These are phyloP conservation scores for Lota lota DNA, from an alignment of 2,113 vertebrate genomes.

Conservation along the genomic window DNA sequence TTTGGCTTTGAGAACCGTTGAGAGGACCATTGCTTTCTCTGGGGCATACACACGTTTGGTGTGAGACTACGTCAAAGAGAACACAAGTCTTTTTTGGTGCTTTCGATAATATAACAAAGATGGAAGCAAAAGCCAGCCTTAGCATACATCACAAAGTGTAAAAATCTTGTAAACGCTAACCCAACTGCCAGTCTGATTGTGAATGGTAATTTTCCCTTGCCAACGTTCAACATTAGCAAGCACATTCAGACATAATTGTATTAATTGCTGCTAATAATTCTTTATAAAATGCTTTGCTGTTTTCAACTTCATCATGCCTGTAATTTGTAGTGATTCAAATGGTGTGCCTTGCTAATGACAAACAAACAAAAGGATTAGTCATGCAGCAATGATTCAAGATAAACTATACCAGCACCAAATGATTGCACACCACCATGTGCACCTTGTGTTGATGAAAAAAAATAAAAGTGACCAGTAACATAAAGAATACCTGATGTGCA, in stretches of 20 bases:
- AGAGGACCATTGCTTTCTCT: conserved; percentile 33
- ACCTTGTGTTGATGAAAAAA: too few species aligned
- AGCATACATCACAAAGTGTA: too few species aligned
- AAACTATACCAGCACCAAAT: conserved; percentile 10
- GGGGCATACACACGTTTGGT: conserved; percentile 7
- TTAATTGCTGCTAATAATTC: background rate
- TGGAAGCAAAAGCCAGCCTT: too few species aligned
- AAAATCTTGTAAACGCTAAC: too few species aligned
- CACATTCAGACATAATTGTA: too few species aligned
- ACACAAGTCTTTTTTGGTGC: too few species aligned
- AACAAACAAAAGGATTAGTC: background rate
- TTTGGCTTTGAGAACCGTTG: conserved; percentile 42
- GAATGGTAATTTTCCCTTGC: too few species aligned
- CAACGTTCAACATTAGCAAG: background rate
- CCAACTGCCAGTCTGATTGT: too few species aligned
- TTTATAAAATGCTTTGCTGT: background rate
- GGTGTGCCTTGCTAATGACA: background rate
- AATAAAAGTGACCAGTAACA: too few species aligned
- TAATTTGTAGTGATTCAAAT: background rate
- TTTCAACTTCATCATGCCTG: background rate
- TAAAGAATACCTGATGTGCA: background rate
- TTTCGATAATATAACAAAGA: too few species aligned
- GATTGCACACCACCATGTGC: background rate
- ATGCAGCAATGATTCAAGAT: background rate
- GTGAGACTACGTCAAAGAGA: too few species aligned